A percentile compares a stretch with the other conserved stretches of the same genome.
Evolutionary conservation across 2,888 invertebrate genomes (phyloP).

Genomic region (Lamellibrachia satsuma): DNA sequence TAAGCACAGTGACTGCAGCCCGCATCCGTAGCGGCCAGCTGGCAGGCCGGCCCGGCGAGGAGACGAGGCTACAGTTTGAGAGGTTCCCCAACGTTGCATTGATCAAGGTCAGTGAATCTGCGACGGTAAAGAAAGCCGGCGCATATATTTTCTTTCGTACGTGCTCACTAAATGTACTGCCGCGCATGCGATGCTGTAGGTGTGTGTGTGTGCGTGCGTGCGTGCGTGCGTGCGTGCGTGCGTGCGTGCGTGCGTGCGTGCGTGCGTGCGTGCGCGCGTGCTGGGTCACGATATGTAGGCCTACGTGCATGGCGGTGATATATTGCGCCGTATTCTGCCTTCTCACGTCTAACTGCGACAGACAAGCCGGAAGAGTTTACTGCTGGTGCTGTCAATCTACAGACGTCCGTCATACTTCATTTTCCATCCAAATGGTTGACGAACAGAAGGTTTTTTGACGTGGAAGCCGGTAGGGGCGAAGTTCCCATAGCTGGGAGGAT

Average conservation of each 20-base stretch:
- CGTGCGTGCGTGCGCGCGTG: neutral
- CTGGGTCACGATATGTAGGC: too few species aligned
- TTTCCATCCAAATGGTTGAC: too few species aligned
- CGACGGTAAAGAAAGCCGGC: neutral
- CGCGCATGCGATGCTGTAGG: neutral
- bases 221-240: neutral
- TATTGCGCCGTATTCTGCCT: too few species aligned
- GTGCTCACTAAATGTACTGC: neutral
- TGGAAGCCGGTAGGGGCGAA: too few species aligned
- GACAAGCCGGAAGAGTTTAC: too few species aligned
- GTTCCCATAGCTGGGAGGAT: too few species aligned
- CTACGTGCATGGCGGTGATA: too few species aligned
- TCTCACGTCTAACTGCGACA: too few species aligned
- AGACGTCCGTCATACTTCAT: too few species aligned
- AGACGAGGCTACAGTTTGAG: slow-evolving; percentile 79
- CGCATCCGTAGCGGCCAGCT: slow-evolving; percentile 70
- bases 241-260: neutral
- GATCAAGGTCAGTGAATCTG: slow-evolving; percentile 74
- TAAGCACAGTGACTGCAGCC: slow-evolving; percentile 80
- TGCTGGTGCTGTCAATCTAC: too few species aligned
- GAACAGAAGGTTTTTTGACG: too few species aligned
- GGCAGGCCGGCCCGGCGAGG: slow-evolving; percentile 72
- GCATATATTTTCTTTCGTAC: neutral
- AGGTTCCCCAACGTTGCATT: slow-evolving; percentile 83
- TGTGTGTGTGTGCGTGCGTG: neutral